These are phyloP conservation scores for Varecia variegata DNA, from an alignment of 2,797 vertebrate genomes.

Conservation along the genomic window DNA sequence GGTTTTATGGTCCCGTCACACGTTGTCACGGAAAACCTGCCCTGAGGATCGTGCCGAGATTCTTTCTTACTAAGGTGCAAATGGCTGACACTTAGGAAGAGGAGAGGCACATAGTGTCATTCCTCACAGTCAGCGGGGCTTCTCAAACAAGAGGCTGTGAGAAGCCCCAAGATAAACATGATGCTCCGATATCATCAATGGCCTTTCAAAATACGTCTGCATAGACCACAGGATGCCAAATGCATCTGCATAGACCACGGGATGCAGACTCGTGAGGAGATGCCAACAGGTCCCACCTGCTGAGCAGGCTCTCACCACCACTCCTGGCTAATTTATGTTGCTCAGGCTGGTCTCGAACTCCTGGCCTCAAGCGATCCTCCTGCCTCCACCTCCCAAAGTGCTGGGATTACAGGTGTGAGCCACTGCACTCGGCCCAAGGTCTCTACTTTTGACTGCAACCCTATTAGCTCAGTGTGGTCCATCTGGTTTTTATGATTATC, in stretches of 20 bases:
- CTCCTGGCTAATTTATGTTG: background rate
- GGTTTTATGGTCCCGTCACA: background rate
- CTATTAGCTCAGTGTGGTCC: background rate
- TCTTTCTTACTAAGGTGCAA: background rate
- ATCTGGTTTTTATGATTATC: background rate
- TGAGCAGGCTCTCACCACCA: no score
- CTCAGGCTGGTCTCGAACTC: background rate
- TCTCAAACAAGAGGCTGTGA: background rate
- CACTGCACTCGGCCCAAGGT: background rate
- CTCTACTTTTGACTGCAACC: background rate
- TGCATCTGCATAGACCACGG: background rate
- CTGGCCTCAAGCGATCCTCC: background rate
- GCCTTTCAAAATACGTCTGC: background rate
- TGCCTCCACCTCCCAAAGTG: background rate
- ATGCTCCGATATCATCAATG: no score
- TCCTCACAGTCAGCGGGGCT: background rate
- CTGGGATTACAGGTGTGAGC: no score
- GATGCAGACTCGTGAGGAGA: background rate
- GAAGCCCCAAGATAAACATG: background rate
- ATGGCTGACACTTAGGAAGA: background rate
- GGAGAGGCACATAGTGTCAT: background rate
- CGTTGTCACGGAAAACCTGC: background rate
- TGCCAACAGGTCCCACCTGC: no score
- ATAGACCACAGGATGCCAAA: background rate
- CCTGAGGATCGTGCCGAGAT: rapidly evolving